Percentiles rank a stretch among this genome's conserved stretches.
phyloP scores from a whole-genome alignment of 92 coral and sea anemone species.

The Epizoanthus rinbou region DNA sequence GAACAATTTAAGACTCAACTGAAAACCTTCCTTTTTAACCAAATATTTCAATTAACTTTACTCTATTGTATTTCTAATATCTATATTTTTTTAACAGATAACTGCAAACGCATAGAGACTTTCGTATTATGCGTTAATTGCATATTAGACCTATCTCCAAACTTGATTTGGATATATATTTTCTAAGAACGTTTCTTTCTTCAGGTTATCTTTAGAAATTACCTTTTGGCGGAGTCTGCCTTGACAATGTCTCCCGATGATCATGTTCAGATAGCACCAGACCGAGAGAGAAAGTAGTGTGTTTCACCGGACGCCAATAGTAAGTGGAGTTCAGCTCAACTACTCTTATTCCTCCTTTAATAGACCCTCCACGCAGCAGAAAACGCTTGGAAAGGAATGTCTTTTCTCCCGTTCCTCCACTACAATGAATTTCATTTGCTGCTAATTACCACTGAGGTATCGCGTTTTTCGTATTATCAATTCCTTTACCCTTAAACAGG shows the following conservation, averaged over 20 bases:
- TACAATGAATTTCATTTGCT: background rate
- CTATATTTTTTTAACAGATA: too few species aligned
- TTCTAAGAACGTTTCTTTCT: background rate
- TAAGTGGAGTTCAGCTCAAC: conserved; percentile 42
- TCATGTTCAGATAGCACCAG: conserved; percentile 51
- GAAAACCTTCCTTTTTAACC: too few species aligned
- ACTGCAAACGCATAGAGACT: too few species aligned
- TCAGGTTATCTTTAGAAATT: background rate
- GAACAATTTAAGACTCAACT: too few species aligned
- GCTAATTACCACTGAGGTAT: too few species aligned
- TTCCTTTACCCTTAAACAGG: too few species aligned
- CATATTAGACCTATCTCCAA: too few species aligned
- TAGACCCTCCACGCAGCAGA: conserved; percentile 44
- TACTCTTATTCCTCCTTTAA: conserved; percentile 47
- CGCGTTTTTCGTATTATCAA: too few species aligned
- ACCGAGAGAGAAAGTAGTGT: conserved; percentile 50
- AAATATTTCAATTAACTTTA: too few species aligned
- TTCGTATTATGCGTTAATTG: too few species aligned
- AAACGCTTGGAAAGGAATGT: conserved; percentile 55
- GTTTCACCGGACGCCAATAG: conserved; percentile 51
- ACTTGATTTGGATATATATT: too few species aligned
- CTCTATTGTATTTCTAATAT: too few species aligned
- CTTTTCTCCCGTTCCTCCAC: conserved; percentile 50
- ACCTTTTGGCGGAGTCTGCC: conserved; percentile 22
- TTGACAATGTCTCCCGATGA: conserved; percentile 23